Evolutionary conservation across 2,888 invertebrate genomes (phyloP), one percentile per base, ranked within the genome.

Genomic region (Drosophila niveifrons): DNA sequence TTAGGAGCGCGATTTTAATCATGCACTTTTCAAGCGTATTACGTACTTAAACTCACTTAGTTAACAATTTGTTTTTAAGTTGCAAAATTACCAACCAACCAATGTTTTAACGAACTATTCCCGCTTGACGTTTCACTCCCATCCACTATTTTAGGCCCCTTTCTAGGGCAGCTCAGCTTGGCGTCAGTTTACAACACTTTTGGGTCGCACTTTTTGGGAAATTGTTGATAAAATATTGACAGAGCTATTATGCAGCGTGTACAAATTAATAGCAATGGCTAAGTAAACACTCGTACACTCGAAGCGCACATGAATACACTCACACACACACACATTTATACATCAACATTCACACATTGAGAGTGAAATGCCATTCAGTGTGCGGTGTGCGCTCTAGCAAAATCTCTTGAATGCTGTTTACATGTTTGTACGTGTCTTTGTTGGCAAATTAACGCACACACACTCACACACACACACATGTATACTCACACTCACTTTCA

Each of bases 391-490:
- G 65, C 65, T 70, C 57, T 68, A 66, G 74, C 67, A 64, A 68
- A 78, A 80, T 80, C 82, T 80, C 81, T 77, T 85, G 79, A 82
- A 81, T 82, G 77, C 69, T 82, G 78, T 81, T 81, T 81, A 75
- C 81, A 44, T 85, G 83, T 78, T 72, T 80, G 82, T 78, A 78
- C 76, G 81, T 80, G 83, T 85, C 83, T 83, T 75, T 85, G 83
- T 83, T 85, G 78, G 83, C 78, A 83, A 83, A 84, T 85, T 85
- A 84, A 79, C 82, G 79, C 79, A 79, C 77, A 82, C 67, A 55
- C 66, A 59, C 51, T n/a, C n/a, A 67, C 55, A 48, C 31, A 29
- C n/a, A 47, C 57, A 41, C 23, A 23, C 23, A 23, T 23, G 6
- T 23, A 23, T 3, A 23, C 23, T 23, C 23, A 23, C 58, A 31